Base-by-base conservation (phyloP, 1,140 invertebrate species). In the Dolichoris vasculosae region DNA sequence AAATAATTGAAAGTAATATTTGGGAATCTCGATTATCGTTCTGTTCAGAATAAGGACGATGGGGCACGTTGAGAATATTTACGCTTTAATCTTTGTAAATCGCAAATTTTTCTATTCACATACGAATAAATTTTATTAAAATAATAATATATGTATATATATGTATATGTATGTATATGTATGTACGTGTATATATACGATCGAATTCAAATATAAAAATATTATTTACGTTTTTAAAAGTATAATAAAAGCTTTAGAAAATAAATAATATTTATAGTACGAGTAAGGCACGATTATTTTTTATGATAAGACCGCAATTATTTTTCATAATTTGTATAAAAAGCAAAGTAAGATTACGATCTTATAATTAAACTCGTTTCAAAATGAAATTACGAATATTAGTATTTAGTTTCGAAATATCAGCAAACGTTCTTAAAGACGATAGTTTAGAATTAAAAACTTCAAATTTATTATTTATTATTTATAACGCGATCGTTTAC, bases 1-100 rank as follows among this genome's bases (percentile, higher is more conserved):
- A 32, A 85, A 82, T 48, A 15, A 86, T 79, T 83, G 55, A 84
- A 84, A 63, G 43, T 76, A 77, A 86, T 78, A 78, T 35, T 79
- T 71, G n/a, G 38, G 46, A 73, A 73, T 69, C 20, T 67, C 35
- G 55, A 76, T 86, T 77, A 40, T 75, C 32, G 32, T 78, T 73
- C 15, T n/a, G 43, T 78, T 46, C 75, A 67, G 38, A 80, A 75
- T 73, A 59, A 76, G 32, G 23, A 43, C 43, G 40, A 38, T 43
- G 6, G 69, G 69, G 69, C 69, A 73, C 69, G 69, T 26, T 73
- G 69, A 11, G 7, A 13, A 43, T 40, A 17, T 38, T 69, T 69
- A 23, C 3, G n/a, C 15, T 69, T 35, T 9, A 67, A 35, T 7
- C 32, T 32, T 32, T 67, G 64, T 67, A 23, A 38, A 38, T 69